Conservation (phyloP, 2,888 invertebrate genomes). For the Leucophenga maculata region DNA sequence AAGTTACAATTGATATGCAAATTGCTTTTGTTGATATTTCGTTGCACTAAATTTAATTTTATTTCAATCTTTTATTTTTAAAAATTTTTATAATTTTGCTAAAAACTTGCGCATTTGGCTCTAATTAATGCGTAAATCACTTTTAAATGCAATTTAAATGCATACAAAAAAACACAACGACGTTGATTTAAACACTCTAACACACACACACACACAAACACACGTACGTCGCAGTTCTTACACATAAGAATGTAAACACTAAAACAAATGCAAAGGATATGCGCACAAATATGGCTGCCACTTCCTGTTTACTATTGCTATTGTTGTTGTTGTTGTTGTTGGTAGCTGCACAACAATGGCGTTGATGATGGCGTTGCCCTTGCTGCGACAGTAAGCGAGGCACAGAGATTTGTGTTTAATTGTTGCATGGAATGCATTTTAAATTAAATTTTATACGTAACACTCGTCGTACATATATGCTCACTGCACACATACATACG, state of each 20-base stretch:
- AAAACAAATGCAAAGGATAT: constrained; percentile 15
- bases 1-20: not conserved
- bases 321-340: constrained; percentile 17
- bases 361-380: constrained; percentile 33
- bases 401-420: constrained; percentile 68
- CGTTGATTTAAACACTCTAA: too few relatives aligned
- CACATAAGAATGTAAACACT: not conserved
- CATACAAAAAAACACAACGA: constrained; percentile 35
- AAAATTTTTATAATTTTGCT: not conserved
- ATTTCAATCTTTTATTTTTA: not conserved
- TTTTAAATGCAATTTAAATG: constrained; percentile 52
- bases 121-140: constrained; percentile 65
- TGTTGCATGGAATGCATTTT: constrained; percentile 59
- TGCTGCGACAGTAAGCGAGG: not conserved
- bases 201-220: constrained; percentile 31
- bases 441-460: constrained; percentile 52
- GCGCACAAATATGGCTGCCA: constrained; percentile 41
- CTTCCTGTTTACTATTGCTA: constrained; percentile 18
- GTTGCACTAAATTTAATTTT: not conserved
- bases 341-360: constrained; percentile 40
- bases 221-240: not conserved
- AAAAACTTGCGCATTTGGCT: constrained; percentile 35
- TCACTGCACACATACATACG: not conserved
- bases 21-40: not conserved
- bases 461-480: not conserved